These are phyloP conservation scores for Myotis yumanensis DNA, from an alignment of 2,113 vertebrate genomes.

Conservation along the genomic window DNA sequence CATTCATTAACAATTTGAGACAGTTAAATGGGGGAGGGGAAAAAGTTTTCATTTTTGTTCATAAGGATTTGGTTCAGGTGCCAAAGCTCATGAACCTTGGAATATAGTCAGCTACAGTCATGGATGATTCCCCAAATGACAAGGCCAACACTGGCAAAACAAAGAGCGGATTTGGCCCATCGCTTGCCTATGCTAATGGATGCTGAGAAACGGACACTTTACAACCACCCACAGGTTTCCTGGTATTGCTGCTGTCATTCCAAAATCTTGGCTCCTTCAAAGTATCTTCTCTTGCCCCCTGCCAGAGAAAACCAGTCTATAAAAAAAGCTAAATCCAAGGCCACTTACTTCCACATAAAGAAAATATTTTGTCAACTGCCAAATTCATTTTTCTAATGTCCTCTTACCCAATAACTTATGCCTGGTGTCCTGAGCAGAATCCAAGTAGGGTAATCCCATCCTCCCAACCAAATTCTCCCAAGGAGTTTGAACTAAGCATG, in stretches of 20 bases:
- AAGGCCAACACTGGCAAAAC: constrained; percentile 16
- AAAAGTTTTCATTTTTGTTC: neutral
- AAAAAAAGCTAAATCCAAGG: constrained; percentile 56
- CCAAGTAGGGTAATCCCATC: constrained; percentile 60
- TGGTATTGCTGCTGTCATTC: constrained; percentile 18
- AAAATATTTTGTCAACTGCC: constrained; percentile 61
- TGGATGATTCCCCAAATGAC: constrained; percentile 22
- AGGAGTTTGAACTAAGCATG: neutral
- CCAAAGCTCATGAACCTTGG: neutral
- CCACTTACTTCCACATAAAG: constrained; percentile 58
- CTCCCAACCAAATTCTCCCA: neutral
- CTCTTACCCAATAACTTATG: constrained; percentile 55
- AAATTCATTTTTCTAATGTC: constrained; percentile 64
- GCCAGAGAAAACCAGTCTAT: constrained; percentile 52
- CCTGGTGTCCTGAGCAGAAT: constrained; percentile 23
- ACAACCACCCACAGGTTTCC: constrained; percentile 13
- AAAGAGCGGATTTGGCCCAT: neutral
- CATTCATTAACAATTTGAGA: neutral
- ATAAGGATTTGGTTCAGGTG: neutral
- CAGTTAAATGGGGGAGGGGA: neutral
- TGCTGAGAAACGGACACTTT: neutral
- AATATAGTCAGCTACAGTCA: neutral
- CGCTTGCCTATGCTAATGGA: neutral
- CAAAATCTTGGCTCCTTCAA: constrained; percentile 36
- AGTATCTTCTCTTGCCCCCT: neutral